Evolutionary conservation across 2,113 vertebrate genomes (phyloP).

Genomic region (Loxodonta africana): DNA sequence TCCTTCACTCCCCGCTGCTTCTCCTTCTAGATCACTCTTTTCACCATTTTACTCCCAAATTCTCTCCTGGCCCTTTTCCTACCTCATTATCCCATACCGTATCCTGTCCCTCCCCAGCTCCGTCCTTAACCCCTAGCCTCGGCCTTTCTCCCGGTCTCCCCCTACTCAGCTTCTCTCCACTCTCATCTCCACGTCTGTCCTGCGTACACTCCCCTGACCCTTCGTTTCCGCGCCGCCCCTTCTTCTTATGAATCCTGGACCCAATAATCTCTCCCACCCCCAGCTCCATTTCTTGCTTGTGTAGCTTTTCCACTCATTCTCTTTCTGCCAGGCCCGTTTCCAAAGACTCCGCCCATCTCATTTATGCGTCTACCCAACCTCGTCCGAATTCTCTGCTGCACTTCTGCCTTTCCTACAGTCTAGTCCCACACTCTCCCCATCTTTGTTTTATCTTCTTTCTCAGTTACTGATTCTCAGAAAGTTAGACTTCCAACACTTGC

Average conservation of each 20-base stretch:
- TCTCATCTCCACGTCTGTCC: not conserved
- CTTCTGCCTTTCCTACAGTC: not conserved
- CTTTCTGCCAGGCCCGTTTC: not conserved
- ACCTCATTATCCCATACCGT: not conserved
- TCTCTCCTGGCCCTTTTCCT: not conserved
- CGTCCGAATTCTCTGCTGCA: not conserved
- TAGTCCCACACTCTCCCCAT: not conserved
- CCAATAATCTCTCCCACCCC: not conserved
- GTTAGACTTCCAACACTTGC: not conserved
- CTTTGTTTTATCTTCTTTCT: not conserved
- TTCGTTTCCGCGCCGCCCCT: not conserved
- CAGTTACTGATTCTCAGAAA: not conserved
- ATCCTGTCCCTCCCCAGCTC: not conserved
- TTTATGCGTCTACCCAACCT: not conserved
- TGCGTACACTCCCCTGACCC: not conserved
- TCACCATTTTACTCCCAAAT: not conserved
- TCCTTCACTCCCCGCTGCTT: fast-evolving
- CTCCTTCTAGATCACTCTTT: no score
- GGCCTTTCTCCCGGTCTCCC: not conserved
- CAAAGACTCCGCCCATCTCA: not conserved
- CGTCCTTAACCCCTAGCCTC: not conserved
- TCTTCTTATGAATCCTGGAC: not conserved
- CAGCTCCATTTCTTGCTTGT: not conserved
- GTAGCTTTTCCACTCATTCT: not conserved
- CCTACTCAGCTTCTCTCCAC: no score